Base-by-base conservation (phyloP, 2,888 invertebrate species). In the Bugulina stolonifera region DNA sequence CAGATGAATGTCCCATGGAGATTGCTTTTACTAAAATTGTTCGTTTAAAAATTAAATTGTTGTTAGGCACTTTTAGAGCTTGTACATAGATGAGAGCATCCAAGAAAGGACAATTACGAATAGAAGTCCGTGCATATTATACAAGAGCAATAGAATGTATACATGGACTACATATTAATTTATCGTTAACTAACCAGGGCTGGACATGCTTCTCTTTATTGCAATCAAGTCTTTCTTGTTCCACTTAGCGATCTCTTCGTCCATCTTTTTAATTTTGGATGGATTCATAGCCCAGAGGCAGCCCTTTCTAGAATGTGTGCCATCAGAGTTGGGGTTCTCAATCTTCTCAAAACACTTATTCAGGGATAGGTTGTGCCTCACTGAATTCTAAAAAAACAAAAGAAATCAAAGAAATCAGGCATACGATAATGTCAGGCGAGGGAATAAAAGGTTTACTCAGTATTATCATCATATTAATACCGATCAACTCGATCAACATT, bases 271-370 rank as follows among this genome's bases (percentile, higher is more conserved):
- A 55, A 94, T 90, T 85, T 96, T 96, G 22, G 91, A 90, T 0
- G 96, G 96, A 86, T 95, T 95, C 89, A 97, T 92, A 14, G 94
- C 94, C 97, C 97, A 97, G 77, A 97, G 87, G 80, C 96, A 97
- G 0, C 83, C 81, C 73, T 83, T 81, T 54, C 72, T n/a, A 10
- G 70, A 43, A 25, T 43, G 52, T 10, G 43, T 70, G 75, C 82
- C 77, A 75, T 74, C 90, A 89, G 86, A 80, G 73, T 80, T 83
- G 0, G 95, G 95, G 79, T 95, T 93, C 81, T 97, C 96, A 75
- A 97, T 95, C 85, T 98, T 98, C 81, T 95, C 95, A 85, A 98
- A 98, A 86, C 97, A 97, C 86, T 98, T 97, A 86, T 98, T 98
- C 78, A 98, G 86, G 77, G 95, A 96, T 77, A 98, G 87, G 87